These are phyloP conservation scores for Brachylomia viminalis DNA, from an alignment of 2,888 invertebrate species.

Conservation along the genomic window DNA sequence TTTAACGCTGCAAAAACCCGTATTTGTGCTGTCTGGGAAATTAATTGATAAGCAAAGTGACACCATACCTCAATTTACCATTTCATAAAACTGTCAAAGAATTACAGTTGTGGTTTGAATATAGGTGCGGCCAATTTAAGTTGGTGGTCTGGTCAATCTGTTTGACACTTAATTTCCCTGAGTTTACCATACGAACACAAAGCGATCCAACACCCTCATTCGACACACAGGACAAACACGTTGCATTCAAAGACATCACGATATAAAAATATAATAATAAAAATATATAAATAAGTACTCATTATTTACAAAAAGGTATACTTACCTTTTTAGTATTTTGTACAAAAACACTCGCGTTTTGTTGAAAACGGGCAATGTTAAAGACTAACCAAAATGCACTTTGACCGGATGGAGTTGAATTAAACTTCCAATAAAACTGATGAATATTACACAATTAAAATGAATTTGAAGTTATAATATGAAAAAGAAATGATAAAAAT, in stretches of 20 bases:
- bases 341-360: constrained; percentile 54
- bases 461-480: too few relatives aligned
- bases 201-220: constrained; percentile 8
- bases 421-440: not conserved
- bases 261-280: constrained; percentile 5
- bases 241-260: not conserved
- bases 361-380: constrained; percentile 9
- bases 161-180: not conserved
- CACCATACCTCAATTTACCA: not conserved
- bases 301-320: constrained; percentile 61
- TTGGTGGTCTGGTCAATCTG: not conserved
- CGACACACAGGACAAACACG: not conserved
- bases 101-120: not conserved
- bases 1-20: not conserved
- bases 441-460: not conserved
- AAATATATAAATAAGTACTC: constrained; percentile 9
- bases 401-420: constrained; percentile 12
- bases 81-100: not conserved
- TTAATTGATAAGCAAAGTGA: not conserved
- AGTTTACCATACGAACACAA: not conserved
- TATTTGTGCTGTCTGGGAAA: not conserved
- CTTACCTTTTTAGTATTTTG: constrained; percentile 53
- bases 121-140: not conserved
- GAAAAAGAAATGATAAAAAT: not conserved
- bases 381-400: not conserved